Evolutionary conservation across 2,888 invertebrate species (phyloP), one percentile per base, ranked within the genome.

Genomic region (Rotaria sp.): DNA sequence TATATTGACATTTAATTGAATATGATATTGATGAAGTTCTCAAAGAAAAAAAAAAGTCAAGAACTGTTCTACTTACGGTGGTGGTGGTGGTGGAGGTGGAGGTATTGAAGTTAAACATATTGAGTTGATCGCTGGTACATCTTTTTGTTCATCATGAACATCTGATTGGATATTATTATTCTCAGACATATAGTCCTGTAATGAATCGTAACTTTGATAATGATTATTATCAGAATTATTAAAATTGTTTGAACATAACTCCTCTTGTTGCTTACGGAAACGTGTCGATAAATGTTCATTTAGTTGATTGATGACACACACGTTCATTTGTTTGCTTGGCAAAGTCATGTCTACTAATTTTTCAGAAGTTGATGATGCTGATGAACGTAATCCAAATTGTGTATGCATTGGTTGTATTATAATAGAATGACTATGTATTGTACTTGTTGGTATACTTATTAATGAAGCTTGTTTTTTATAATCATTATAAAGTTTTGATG

Each of bases 261-360:
- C 21, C 3, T 45, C 2, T 26, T 45, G 80, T 45, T 41, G 80
- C 45, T 45, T 41, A 45, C n/a, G 41, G 21, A 80, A 45, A n/a
- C 80, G 80, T 80, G 80, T 45, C 45, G 80, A 80, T 45, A 80
- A 45, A 80, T 80, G 80, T 45, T 80, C 80, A 45, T 80, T 80
- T 26, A 80, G 26, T 45, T 80, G 80, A 45, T 80, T 80, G 1
- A 80, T 80, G 15, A 80, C 80, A 15, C 45, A 41, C 45, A 80
- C 80, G 67, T 67, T 67, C 35, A 67, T 67, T 35, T 67, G 67
- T 67, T 67, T 67, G 67, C 67, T 67, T 67, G 67, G 21, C 21
- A 67, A 67, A 67, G 67, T 67, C 45, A 45, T 41, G 45, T 41
- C 45, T 80, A 13, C 2, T 13, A 41, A 45, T 80, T 80, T 80